A percentile compares a stretch with the other conserved stretches of the same genome.
Evolutionary conservation across 35 echinoderm and acorn worm species (phyloP).

Genomic region (Holothuria glaberrima): DNA sequence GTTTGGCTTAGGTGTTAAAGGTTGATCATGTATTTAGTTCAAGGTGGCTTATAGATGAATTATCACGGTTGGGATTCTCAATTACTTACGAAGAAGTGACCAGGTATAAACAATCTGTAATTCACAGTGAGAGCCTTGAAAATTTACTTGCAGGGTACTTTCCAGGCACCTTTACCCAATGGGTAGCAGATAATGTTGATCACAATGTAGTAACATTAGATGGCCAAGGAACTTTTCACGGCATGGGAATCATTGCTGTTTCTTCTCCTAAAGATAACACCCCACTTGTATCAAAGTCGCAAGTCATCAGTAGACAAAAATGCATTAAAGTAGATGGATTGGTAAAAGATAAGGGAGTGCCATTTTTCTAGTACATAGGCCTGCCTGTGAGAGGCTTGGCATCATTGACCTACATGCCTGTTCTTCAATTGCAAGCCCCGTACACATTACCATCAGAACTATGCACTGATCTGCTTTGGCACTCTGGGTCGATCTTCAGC

Average conservation of each 20-base stretch:
- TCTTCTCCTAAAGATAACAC: constrained; percentile 47
- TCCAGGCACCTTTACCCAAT: constrained; percentile 40
- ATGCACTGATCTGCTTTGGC: constrained; percentile 23
- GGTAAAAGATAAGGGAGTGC: not conserved
- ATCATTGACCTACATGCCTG: not conserved
- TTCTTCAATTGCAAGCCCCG: not conserved
- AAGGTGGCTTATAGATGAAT: constrained; percentile 36
- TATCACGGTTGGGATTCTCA: constrained; percentile 28
- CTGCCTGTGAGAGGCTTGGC: not conserved
- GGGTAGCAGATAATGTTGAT: constrained; percentile 80
- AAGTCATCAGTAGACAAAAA: constrained; percentile 26
- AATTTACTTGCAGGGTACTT: not conserved
- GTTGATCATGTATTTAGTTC: constrained; percentile 59
- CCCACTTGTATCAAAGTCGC: not conserved
- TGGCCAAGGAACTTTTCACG: constrained; percentile 83
- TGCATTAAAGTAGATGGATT: constrained; percentile 6
- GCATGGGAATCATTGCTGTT: constrained; percentile 78
- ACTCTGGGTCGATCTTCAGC: not conserved
- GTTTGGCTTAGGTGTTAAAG: constrained; percentile 49
- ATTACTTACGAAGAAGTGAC: constrained; percentile 36
- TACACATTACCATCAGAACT: constrained; percentile 5
- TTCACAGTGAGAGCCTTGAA: not conserved
- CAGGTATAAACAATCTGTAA: constrained; percentile 42
- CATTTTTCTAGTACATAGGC: not conserved
- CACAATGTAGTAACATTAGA: constrained; percentile 75